phyloP scores from a whole-genome alignment of 37 sponge, comb jelly and placozoan species.

The Amphimedon queenslandica region DNA sequence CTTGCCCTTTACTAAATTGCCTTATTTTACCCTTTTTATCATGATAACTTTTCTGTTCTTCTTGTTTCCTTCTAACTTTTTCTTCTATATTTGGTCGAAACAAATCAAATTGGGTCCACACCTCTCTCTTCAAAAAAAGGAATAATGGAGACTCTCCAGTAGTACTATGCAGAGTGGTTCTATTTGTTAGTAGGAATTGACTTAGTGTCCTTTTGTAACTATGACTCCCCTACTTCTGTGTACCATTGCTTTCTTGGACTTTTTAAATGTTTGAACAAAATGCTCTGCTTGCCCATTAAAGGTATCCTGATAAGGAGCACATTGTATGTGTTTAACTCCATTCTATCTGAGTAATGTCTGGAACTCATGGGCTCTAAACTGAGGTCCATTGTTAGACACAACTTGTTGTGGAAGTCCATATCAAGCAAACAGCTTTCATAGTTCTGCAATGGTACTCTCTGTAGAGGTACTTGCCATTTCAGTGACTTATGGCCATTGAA shows the following conservation, averaged over 20 bases:
- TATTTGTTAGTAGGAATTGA: not conserved
- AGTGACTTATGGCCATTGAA: constrained; percentile 5
- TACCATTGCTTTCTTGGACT: not conserved
- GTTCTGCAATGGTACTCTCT: not conserved
- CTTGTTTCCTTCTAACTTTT: no score
- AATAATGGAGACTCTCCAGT: not conserved
- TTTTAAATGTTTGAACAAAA: constrained; percentile 8
- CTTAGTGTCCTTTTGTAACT: no score
- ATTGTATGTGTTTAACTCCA: not conserved
- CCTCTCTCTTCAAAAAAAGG: no score
- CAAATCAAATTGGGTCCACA: no score
- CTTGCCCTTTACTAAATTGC: no score
- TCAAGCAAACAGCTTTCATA: constrained; percentile 1
- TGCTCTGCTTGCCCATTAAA: constrained; percentile 1
- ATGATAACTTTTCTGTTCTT: no score
- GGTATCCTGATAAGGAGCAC: not conserved
- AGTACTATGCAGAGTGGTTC: constrained; percentile 2
- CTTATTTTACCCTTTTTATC: no score
- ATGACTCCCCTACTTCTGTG: not conserved
- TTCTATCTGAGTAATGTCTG: not conserved
- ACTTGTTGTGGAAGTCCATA: constrained; percentile 4
- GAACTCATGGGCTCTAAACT: not conserved
- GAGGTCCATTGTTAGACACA: constrained; percentile 1
- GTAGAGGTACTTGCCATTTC: not conserved
- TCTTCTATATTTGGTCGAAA: no score